These are phyloP conservation scores for Myotis lucifugus DNA, from an alignment of 2,113 vertebrate genomes.

Conservation along the genomic window DNA sequence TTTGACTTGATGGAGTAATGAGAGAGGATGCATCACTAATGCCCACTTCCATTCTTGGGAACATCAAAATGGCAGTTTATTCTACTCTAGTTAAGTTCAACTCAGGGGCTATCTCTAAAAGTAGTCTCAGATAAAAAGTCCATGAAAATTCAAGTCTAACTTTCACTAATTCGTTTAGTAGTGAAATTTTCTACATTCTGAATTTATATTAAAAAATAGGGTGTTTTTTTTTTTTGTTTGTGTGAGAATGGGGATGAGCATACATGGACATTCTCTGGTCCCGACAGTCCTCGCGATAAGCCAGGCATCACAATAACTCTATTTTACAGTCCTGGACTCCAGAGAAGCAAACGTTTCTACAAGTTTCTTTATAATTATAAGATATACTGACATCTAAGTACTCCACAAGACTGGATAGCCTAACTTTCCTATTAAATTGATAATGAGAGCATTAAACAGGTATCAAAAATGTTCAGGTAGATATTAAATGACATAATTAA, in stretches of 20 bases:
- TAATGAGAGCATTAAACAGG: background rate
- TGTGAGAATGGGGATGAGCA: background rate
- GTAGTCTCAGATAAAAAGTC: background rate
- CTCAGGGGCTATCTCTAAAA: background rate
- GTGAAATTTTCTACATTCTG: background rate
- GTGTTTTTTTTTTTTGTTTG: background rate
- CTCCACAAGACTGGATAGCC: background rate
- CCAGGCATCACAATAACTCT: background rate
- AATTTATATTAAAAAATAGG: background rate
- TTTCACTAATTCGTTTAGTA: background rate
- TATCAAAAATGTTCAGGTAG: background rate
- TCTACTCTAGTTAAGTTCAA: background rate
- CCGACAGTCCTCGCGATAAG: too few relatives aligned
- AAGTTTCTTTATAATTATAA: conserved; percentile 29
- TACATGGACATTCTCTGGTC: background rate
- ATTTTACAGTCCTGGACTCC: background rate
- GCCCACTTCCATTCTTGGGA: background rate
- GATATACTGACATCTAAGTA: background rate
- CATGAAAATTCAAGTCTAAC: background rate
- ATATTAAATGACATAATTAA: background rate
- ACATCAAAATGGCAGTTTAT: background rate
- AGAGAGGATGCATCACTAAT: background rate
- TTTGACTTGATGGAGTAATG: background rate
- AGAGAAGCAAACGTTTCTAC: background rate
- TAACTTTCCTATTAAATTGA: background rate